Evolutionary conservation across 2,113 vertebrate genomes (phyloP), one percentile per base, ranked within the genome.

Genomic region (Clupea harengus): DNA sequence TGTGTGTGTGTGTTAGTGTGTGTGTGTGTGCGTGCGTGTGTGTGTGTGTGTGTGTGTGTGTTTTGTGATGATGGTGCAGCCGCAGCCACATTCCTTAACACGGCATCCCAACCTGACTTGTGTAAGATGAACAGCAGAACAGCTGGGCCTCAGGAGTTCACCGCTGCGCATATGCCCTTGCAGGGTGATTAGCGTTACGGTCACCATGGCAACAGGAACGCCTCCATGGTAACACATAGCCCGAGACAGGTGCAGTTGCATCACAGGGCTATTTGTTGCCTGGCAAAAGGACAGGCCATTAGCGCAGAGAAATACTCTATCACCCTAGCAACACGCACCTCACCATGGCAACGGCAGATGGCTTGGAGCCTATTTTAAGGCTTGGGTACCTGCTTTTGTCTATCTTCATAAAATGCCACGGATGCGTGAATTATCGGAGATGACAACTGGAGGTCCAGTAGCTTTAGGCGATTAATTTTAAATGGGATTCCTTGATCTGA

Each of bases 241-340:
- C 64, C 17, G 89, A 92, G 96, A 92, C 96, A 94, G 91, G 94
- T 95, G 96, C 95, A 93, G 94, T 94, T 93, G 94, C 96, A 94
- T 96, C 94, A 93, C 94, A 92, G 92, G 95, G 91, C 95, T 92
- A 94, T 94, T 95, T 95, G 94, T 95, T 95, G 95, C 95, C 94
- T 95, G 95, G 94, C 95, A 94, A 93, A 93, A 93, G 95, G 95
- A 93, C 93, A 95, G 95, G 93, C 95, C 95, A 94, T 94, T 94
- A 95, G 94, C 94, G 93, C 94, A 88, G 92, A 92, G 94, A 94
- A 93, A 93, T 93, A 94, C 89, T 90, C 93, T 89, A 95, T 96
- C 94, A 92, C 95, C 95, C 90, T 92, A 95, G 95, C 90, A 95
- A 96, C 95, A 91, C 92, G 91, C 92, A 91, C 91, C 90, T 95